phyloP scores from a whole-genome alignment of 92 coral and sea anemone genomes.

The Muricea muricata region DNA sequence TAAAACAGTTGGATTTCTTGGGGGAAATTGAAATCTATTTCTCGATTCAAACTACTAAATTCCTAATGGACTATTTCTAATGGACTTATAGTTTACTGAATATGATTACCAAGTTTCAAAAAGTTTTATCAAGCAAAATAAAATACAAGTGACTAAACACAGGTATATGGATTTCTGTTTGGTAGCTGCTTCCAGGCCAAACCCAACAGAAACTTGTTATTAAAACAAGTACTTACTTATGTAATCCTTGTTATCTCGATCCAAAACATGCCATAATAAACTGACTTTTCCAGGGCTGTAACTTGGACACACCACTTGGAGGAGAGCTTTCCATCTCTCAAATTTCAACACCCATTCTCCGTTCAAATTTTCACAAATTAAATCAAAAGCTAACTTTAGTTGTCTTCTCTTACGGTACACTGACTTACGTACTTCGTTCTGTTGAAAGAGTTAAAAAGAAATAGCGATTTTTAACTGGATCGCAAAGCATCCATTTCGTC shows the following conservation, averaged over 20 bases:
- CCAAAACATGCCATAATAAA: conserved; percentile 89
- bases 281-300: conserved; percentile 88
- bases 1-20: background rate
- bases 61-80: no score
- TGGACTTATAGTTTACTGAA: no score
- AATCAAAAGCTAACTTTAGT: conserved; percentile 91
- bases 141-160: no score
- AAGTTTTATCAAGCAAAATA: no score
- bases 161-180: no score
- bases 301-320: conserved; percentile 80
- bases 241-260: conserved; percentile 71
- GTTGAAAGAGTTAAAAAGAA: background rate
- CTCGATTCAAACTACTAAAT: no score
- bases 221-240: conserved; percentile 64
- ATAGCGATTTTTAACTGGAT: no score
- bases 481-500: no score
- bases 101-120: no score
- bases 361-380: conserved; percentile 75
- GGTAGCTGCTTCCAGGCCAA: no score
- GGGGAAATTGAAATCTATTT: no score
- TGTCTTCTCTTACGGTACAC: conserved; percentile 94
- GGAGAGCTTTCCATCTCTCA: conserved; percentile 74
- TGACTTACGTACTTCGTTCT: conserved; percentile 95
- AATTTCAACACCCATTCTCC: conserved; percentile 79
- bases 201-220: background rate